phyloP scores from a whole-genome alignment of 1,140 invertebrate genomes.

The Euwallacea similis region DNA sequence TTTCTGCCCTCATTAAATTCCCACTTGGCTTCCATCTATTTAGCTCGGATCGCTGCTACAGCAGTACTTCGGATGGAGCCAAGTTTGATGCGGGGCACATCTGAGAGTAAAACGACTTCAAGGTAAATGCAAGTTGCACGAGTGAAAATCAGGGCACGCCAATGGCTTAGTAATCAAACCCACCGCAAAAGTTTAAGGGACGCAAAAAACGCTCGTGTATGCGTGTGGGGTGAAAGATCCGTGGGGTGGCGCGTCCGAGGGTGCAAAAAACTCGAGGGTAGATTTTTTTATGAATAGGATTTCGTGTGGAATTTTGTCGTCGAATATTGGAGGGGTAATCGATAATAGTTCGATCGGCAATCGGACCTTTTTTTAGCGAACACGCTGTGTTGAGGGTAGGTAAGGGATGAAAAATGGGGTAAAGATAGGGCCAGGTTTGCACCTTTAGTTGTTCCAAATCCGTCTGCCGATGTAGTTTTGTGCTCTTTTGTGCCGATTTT shows the following conservation, averaged over 20 bases:
- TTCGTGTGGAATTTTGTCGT: constrained; percentile 17
- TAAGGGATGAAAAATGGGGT: constrained; percentile 33
- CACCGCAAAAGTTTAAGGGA: constrained; percentile 21
- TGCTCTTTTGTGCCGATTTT: too few relatives aligned
- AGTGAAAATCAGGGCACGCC: background rate
- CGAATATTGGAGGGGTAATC: constrained; percentile 27
- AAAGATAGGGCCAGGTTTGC: constrained; percentile 29
- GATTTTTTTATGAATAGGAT: constrained; percentile 35
- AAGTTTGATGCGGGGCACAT: too few relatives aligned
- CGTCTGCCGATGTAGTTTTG: constrained; percentile 1
- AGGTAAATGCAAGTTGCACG: background rate
- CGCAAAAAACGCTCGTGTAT: constrained; percentile 11
- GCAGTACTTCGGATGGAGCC: too few relatives aligned
- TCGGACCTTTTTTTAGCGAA: constrained; percentile 28
- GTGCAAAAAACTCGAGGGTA: constrained; percentile 34
- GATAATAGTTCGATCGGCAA: constrained; percentile 32
- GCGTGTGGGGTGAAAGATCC: constrained; percentile 12
- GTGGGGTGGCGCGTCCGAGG: constrained; percentile 31
- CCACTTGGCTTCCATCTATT: too few relatives aligned
- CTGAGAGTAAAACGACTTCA: too few relatives aligned
- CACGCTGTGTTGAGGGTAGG: constrained; percentile 18
- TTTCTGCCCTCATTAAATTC: too few relatives aligned
- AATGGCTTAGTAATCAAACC: constrained; percentile 24
- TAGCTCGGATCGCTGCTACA: too few relatives aligned
- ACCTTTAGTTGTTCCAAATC: constrained; percentile 22